These are phyloP conservation scores for Pteruthius melanotis DNA, from an alignment of 2,113 vertebrate genomes.

Conservation along the genomic window DNA sequence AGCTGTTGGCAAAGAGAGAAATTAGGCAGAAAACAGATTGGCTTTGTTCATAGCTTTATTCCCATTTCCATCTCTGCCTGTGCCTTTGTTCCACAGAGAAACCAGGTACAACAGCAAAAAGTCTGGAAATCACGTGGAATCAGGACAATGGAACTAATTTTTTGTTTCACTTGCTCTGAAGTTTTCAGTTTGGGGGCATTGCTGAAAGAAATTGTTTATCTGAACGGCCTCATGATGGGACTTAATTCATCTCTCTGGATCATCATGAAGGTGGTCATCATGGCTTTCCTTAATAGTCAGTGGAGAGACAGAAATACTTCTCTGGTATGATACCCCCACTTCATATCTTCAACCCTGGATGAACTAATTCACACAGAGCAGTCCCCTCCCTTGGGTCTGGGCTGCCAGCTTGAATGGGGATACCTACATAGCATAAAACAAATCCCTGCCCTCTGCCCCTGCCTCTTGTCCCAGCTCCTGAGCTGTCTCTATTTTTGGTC, in stretches of 20 bases:
- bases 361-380: background rate
- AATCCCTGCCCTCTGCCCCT: background rate
- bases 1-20: background rate
- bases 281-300: background rate
- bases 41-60: background rate
- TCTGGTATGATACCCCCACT: background rate
- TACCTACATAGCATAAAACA: background rate
- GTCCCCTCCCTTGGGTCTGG: background rate
- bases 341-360: background rate
- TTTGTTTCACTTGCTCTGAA: background rate
- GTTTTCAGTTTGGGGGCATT: background rate
- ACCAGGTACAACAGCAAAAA: background rate
- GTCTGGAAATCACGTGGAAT: background rate
- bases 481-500: background rate
- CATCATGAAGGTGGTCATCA: background rate
- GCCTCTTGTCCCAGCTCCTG: background rate
- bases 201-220: background rate
- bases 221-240: background rate
- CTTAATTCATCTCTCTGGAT: background rate
- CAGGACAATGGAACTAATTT: background rate
- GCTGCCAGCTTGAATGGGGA: background rate
- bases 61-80: background rate
- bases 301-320: rapidly evolving
- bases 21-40: background rate
- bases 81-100: background rate